phyloP scores from a whole-genome alignment of 1,140 invertebrate genomes.

The Diorhabda sublineata region DNA sequence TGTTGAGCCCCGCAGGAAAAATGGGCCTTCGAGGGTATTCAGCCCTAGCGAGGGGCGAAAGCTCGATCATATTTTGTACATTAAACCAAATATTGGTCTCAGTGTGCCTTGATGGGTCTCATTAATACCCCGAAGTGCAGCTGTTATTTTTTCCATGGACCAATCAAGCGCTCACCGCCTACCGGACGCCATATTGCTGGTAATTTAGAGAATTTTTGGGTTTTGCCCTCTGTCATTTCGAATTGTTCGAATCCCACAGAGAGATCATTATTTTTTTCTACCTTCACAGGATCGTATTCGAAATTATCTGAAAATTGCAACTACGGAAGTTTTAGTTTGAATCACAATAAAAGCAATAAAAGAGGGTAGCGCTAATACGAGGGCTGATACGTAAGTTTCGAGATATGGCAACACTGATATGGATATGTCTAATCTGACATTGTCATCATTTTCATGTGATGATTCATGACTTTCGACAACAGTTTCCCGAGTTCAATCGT shows the following conservation, averaged over 20 bases:
- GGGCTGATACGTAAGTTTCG: too few relatives aligned
- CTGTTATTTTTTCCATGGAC: conserved; percentile 43
- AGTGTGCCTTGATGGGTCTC: conserved; percentile 37
- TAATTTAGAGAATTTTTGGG: conserved; percentile 18
- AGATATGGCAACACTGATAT: too few relatives aligned
- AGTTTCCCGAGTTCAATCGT: too few relatives aligned
- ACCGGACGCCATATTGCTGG: conserved; percentile 30
- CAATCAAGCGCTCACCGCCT: conserved; percentile 32
- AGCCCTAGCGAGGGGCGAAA: background rate
- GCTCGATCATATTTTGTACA: background rate
- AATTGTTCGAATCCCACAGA: background rate
- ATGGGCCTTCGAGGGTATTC: too few relatives aligned
- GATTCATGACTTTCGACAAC: too few relatives aligned
- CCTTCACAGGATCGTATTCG: background rate
- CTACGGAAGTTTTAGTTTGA: too few relatives aligned
- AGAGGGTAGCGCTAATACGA: too few relatives aligned
- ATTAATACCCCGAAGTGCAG: conserved; percentile 41
- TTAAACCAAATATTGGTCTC: conserved; percentile 39
- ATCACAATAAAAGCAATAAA: too few relatives aligned
- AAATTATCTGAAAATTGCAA: too few relatives aligned
- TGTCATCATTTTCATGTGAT: too few relatives aligned
- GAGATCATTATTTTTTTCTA: conserved; percentile 7
- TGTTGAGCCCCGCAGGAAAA: background rate
- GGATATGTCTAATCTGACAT: too few relatives aligned
- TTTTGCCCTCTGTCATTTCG: conserved; percentile 17